A percentile compares a stretch with the other conserved stretches of the same genome.
These are phyloP conservation scores for Nylanderia fulva DNA, from an alignment of 1,140 invertebrate species.

Conservation along the genomic window DNA sequence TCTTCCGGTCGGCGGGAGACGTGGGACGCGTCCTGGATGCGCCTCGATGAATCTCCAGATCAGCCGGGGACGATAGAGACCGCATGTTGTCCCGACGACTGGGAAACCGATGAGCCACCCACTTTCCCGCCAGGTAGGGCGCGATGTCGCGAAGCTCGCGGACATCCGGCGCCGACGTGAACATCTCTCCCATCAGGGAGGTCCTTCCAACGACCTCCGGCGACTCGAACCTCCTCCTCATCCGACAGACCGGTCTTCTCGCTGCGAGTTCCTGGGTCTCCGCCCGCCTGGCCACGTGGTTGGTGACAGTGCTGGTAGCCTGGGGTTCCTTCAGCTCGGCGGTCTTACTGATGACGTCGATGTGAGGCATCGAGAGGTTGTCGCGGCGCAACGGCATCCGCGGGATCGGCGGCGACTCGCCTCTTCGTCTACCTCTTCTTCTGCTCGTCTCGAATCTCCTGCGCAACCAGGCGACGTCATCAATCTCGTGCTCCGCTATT, in stretches of 20 bases:
- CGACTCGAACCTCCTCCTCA: conserved; percentile 90
- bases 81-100: conserved; percentile 88
- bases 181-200: conserved; percentile 92
- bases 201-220: conserved; percentile 80
- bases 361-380: conserved; percentile 93
- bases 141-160: conserved; percentile 91
- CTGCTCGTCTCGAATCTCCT: conserved; percentile 87
- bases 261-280: conserved; percentile 82
- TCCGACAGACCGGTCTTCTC: conserved; percentile 88
- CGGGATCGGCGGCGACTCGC: conserved; percentile 87
- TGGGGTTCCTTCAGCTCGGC: conserved; percentile 88
- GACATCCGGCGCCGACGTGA: conserved; percentile 92
- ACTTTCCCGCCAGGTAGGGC: conserved; percentile 91
- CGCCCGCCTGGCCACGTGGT: conserved; percentile 75
- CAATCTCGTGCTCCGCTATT: conserved; percentile 85
- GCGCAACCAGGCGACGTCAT: conserved; percentile 88
- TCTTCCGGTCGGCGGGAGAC: conserved; percentile 13
- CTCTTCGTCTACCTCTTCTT: conserved; percentile 85
- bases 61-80: conserved; percentile 87
- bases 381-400: conserved; percentile 88
- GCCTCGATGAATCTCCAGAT: conserved; percentile 73
- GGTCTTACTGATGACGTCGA: conserved; percentile 94
- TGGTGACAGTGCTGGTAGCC: conserved; percentile 75
- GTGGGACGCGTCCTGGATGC: conserved; percentile 14
- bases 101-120: conserved; percentile 92